Evolutionary conservation across 1,140 invertebrate genomes (phyloP).

Genomic region (Microvelia longipes): DNA sequence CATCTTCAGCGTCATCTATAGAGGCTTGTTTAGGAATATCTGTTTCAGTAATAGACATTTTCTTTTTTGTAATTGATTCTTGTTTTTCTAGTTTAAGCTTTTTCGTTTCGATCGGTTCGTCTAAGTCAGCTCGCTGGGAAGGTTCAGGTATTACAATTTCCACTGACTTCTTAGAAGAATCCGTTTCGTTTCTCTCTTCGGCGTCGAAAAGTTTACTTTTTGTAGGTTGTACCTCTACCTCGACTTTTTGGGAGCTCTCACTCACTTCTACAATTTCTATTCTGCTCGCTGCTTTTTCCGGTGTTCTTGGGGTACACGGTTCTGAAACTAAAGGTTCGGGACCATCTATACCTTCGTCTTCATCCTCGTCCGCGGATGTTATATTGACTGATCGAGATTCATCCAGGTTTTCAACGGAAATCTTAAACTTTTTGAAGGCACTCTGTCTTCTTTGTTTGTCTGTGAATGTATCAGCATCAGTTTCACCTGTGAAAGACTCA

Average conservation of each 20-base stretch:
- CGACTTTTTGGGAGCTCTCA: conserved; percentile 35
- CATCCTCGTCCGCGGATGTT: not conserved
- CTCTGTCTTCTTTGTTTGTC: not conserved
- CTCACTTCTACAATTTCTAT: conserved; percentile 28
- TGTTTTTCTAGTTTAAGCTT: not conserved
- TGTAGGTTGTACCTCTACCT: conserved; percentile 14
- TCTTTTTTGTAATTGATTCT: not conserved
- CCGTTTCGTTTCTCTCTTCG: conserved; percentile 1
- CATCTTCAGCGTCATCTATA: not conserved
- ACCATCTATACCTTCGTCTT: not conserved
- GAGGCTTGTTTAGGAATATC: not conserved
- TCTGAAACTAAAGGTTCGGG: not conserved
- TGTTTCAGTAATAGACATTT: not conserved
- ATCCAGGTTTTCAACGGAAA: not conserved
- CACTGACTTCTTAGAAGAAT: not conserved
- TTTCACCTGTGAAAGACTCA: not conserved
- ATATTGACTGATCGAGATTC: not conserved
- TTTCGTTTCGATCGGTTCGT: not conserved
- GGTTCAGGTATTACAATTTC: not conserved
- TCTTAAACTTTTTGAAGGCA: not conserved
- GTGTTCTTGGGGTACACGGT: not conserved
- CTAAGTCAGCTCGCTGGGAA: not conserved
- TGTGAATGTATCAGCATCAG: not conserved
- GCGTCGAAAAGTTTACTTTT: conserved; percentile 1
- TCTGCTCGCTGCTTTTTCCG: conserved; percentile 19